phyloP scores from a whole-genome alignment of 1,140 invertebrate genomes.

The Hycleus cichorii region DNA sequence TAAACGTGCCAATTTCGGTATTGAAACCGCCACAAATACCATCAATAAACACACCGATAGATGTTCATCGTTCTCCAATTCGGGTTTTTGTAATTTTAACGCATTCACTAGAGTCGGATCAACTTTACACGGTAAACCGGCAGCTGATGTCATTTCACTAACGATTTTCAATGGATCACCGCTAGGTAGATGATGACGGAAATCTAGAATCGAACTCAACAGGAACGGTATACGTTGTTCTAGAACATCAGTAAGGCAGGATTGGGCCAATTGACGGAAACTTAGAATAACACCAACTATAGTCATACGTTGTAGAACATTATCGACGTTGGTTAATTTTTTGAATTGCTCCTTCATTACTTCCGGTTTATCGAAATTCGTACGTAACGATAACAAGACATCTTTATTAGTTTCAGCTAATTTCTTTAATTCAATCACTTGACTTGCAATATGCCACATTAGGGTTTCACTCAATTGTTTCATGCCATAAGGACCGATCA shows the following conservation, averaged over 20 bases:
- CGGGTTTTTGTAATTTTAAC: slow-evolving; percentile 78
- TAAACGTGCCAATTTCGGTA: slow-evolving; percentile 89
- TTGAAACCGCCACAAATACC: slow-evolving; percentile 97
- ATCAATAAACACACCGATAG: slow-evolving; percentile 89
- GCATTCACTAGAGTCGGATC: slow-evolving; percentile 90
- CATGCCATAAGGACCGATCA: slow-evolving; percentile 98
- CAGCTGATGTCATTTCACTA: slow-evolving; percentile 94
- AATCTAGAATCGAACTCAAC: slow-evolving; percentile 89
- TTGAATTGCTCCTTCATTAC: slow-evolving; percentile 98
- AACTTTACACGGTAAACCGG: slow-evolving; percentile 86
- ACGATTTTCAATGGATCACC: slow-evolving; percentile 89
- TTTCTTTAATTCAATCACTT: slow-evolving; percentile 95
- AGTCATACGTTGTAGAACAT: slow-evolving; percentile 91
- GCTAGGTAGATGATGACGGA: slow-evolving; percentile 85
- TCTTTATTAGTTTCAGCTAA: slow-evolving; percentile 90
- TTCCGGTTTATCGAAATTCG: slow-evolving; percentile 95
- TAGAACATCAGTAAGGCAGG: slow-evolving; percentile 88
- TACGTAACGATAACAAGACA: slow-evolving; percentile 77
- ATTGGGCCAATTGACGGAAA: slow-evolving; percentile 88
- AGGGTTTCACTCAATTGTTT: slow-evolving; percentile 93
- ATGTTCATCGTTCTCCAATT: slow-evolving; percentile 82
- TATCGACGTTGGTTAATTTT: slow-evolving; percentile 83
- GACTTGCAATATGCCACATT: slow-evolving; percentile 97
- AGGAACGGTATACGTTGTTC: slow-evolving; percentile 95
- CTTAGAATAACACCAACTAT: slow-evolving; percentile 97